Evolutionary conservation across 2,888 invertebrate genomes (phyloP).

Genomic region (Diadegma fenestrale): DNA sequence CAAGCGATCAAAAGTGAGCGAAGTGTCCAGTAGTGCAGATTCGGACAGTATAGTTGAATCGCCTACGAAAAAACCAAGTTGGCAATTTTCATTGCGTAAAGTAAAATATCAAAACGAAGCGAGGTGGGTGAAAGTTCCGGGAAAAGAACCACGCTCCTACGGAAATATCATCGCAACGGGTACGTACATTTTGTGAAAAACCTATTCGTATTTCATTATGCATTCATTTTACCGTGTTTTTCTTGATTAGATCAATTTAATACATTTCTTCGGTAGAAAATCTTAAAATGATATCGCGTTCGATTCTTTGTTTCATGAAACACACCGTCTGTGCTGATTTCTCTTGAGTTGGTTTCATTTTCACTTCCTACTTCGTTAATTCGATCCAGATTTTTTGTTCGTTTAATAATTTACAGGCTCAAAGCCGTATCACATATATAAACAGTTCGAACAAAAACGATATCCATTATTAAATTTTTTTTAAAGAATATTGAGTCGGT

Average conservation of each 20-base stretch:
- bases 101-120: slow-evolving; percentile 11
- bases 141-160: slow-evolving; percentile 11
- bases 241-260: slow-evolving; percentile 8
- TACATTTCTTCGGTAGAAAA: slow-evolving; percentile 11
- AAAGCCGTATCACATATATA: not conserved
- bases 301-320: slow-evolving; percentile 19
- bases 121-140: slow-evolving; percentile 21
- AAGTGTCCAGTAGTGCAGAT: slow-evolving; percentile 9
- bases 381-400: slow-evolving; percentile 2
- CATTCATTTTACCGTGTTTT: not conserved
- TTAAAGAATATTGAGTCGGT: slow-evolving; percentile 9
- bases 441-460: slow-evolving; percentile 9
- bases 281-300: slow-evolving; percentile 15
- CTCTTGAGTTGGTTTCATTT: not conserved
- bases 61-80: not conserved
- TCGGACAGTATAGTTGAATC: slow-evolving; percentile 1
- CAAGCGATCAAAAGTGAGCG: not conserved
- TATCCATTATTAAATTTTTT: not conserved
- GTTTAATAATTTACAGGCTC: slow-evolving; percentile 4
- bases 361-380: slow-evolving; percentile 17
- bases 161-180: slow-evolving; percentile 15
- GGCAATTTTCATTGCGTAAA: slow-evolving; percentile 16
- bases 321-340: slow-evolving; percentile 9
- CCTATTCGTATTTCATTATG: not conserved
- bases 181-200: slow-evolving; percentile 19